Evolutionary conservation across 2,888 invertebrate species (phyloP), one percentile per base, ranked within the genome.

Genomic region (Mechanitis messenoides): DNA sequence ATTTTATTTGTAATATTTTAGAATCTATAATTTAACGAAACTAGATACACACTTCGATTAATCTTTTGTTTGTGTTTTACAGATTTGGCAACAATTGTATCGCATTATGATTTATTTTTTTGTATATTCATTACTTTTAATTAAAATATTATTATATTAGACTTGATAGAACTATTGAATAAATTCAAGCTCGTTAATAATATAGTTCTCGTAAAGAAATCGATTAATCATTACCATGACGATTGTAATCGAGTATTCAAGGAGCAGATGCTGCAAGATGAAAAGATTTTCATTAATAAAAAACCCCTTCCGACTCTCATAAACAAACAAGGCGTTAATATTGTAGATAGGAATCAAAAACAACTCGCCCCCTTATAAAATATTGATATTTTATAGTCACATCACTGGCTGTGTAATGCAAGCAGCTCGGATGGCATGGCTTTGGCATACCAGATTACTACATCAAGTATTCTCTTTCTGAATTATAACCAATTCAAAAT

Each of bases 281-380:
- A 74, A 77, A 79, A 75, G 65, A 63, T 69, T 72, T 76, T 79
- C 72, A 76, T 78, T 73, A 71, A 74, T 75, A 76, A 78, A 77
- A 81, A 79, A 77, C 58, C 63, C 59, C 54, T 74, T 74, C 70
- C 73, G 55, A 54, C 75, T 71, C 68, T 71, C 79, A 77, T 80
- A 85, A 84, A 85, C 80, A 85, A 86, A 89, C 88, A 87, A 88
- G 87, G 89, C 87, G 90, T 89, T 89, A 85, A 87, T 83, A 79
- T 74, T 68, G 67, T 68, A 72, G 90, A 89, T 88, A 85, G 77
- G 72, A 67, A 89, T 89, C 87, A 64, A 72, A 76, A 82, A 80
- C 79, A 80, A 74, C 78, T 81, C 76, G 72, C 79, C 82, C 77
- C 81, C 74, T 78, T 81, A 83, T 87, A 85, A 88, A 85, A 87